These are phyloP conservation scores for Mamestra configurata DNA, from an alignment of 1,140 invertebrate species.

Conservation along the genomic window DNA sequence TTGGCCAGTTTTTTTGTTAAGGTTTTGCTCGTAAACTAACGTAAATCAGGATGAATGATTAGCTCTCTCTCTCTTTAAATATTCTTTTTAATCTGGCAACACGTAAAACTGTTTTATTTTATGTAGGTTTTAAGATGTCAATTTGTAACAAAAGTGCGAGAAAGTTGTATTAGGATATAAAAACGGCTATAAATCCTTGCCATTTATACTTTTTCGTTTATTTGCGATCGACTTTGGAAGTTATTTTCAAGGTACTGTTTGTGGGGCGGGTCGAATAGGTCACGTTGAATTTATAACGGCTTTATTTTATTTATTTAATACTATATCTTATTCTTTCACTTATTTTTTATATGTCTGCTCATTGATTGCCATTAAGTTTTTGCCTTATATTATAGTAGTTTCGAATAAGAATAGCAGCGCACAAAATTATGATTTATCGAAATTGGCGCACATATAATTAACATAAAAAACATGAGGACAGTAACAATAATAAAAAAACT, in stretches of 20 bases:
- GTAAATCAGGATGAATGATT: slow-evolving; percentile 5
- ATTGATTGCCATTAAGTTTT: slow-evolving; percentile 5
- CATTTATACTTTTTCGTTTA: slow-evolving; percentile 62
- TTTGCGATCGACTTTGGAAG: slow-evolving; percentile 60
- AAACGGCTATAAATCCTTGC: slow-evolving; percentile 63
- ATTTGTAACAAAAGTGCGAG: slow-evolving; percentile 64
- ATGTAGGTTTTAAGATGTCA: slow-evolving; percentile 58
- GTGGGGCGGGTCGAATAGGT: slow-evolving; percentile 38
- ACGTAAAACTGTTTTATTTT: slow-evolving; percentile 55
- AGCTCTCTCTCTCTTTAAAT: slow-evolving; percentile 9
- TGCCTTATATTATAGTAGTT: too few species aligned
- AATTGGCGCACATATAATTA: too few species aligned
- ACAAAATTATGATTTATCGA: too few species aligned
- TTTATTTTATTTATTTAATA: slow-evolving; percentile 31
- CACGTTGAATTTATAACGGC: slow-evolving; percentile 43
- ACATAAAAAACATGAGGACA: too few species aligned
- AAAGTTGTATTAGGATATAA: slow-evolving; percentile 66
- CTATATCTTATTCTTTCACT: slow-evolving; percentile 10
- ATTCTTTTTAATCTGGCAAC: slow-evolving; percentile 44
- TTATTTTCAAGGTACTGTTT: slow-evolving; percentile 53
- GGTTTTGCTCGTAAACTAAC: slow-evolving; percentile 2
- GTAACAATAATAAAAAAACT: too few species aligned
- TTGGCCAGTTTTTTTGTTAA: neutral
- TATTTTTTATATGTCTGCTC: slow-evolving; percentile 6
- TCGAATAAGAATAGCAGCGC: too few species aligned